phyloP scores from a whole-genome alignment of 2,113 vertebrate species.

The Thomomys bottae region DNA sequence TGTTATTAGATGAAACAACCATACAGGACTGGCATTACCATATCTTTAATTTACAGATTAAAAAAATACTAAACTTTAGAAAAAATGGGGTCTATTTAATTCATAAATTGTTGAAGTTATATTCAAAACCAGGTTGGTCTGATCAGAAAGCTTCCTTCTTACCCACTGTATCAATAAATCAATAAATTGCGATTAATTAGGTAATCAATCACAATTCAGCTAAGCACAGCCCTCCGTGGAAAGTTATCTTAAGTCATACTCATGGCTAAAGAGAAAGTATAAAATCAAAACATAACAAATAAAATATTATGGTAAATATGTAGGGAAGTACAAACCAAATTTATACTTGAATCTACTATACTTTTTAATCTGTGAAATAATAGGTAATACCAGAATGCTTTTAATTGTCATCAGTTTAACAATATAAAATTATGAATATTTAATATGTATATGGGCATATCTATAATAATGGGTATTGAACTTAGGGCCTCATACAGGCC shows the following conservation, averaged over 20 bases:
- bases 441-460: no score
- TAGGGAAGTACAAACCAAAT: constrained; percentile 11
- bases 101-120: not conserved
- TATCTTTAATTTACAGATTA: not conserved
- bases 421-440: not conserved
- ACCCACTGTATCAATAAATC: constrained; percentile 31
- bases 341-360: not conserved
- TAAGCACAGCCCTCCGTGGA: not conserved
- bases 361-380: constrained; percentile 5
- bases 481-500: not conserved
- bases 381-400: not conserved
- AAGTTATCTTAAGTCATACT: constrained; percentile 3
- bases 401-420: constrained; percentile 21
- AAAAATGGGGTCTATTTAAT: not conserved
- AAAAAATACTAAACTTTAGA: constrained; percentile 31
- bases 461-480: not conserved
- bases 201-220: constrained; percentile 51
- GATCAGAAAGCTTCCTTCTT: constrained; percentile 2
- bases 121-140: not conserved
- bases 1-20: not conserved
- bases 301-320: not conserved
- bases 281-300: constrained; percentile 44
- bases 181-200: constrained; percentile 23
- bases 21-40: not conserved
- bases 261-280: not conserved